phyloP scores from a whole-genome alignment of 1,140 invertebrate genomes.

The Aporrectodea caliginosa region DNA sequence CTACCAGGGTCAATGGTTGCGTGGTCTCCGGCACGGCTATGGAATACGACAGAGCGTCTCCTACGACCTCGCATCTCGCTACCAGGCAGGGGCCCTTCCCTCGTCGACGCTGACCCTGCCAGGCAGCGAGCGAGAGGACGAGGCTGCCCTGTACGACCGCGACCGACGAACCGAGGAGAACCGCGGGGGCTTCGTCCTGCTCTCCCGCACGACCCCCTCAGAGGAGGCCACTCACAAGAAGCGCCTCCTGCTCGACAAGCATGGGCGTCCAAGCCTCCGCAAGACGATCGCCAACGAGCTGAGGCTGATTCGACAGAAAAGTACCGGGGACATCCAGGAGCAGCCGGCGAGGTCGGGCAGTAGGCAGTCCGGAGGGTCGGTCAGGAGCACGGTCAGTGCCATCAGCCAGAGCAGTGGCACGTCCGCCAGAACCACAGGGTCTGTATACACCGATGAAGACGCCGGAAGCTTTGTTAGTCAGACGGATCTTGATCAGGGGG shows the following conservation, averaged over 20 bases:
- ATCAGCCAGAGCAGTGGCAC: conserved; percentile 55
- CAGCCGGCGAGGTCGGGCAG: conserved; percentile 45
- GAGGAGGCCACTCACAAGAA: conserved; percentile 61
- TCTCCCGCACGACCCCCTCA: conserved; percentile 65
- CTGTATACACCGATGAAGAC: conserved; percentile 77
- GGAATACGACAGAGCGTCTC: conserved; percentile 93
- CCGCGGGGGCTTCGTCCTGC: conserved; percentile 91
- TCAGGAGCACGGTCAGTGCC: conserved; percentile 53
- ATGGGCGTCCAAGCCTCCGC: conserved; percentile 42
- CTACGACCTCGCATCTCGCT: conserved; percentile 71
- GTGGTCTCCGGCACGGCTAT: conserved; percentile 95
- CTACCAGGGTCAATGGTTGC: conserved; percentile 97
- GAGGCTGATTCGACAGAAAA: conserved; percentile 75
- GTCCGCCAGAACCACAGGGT: conserved; percentile 72
- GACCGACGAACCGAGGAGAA: conserved; percentile 78
- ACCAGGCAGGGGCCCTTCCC: conserved; percentile 70
- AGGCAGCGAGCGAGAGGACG: conserved; percentile 48
- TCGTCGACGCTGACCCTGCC: conserved; percentile 61
- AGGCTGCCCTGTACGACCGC: conserved; percentile 64
- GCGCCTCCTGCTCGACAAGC: conserved; percentile 66
- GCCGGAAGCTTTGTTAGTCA: conserved; percentile 83
- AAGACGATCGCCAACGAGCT: conserved; percentile 34
- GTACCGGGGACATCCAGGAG: conserved; percentile 89
- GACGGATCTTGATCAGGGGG: conserved; percentile 69
- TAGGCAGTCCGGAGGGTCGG: conserved; percentile 41